Evolutionary conservation across 1,140 invertebrate genomes (phyloP).

Genomic region (Caenorhabditis latens): DNA sequence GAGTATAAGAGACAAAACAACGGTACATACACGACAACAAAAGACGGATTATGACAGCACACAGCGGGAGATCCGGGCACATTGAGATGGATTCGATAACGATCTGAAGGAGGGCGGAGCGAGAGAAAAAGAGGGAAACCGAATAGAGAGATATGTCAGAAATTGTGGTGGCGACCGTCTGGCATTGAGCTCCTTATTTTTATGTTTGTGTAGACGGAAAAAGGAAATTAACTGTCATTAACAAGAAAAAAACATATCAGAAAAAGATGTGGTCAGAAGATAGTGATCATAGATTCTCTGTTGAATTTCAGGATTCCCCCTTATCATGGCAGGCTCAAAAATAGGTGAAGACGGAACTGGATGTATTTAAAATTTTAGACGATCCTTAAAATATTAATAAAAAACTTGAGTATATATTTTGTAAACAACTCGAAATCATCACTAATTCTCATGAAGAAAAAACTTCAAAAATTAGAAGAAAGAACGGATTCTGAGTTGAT

Average conservation of each 20-base stretch:
- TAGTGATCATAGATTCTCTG: too few relatives aligned
- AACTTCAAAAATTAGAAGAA: not conserved
- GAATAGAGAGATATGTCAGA: conserved; percentile 4
- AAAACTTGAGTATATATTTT: too few relatives aligned
- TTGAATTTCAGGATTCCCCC: too few relatives aligned
- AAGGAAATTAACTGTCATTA: not conserved
- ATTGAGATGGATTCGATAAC: conserved; percentile 36
- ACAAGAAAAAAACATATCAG: too few relatives aligned
- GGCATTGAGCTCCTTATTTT: not conserved
- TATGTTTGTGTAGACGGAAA: conserved; percentile 10
- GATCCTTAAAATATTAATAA: too few relatives aligned
- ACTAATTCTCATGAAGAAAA: too few relatives aligned
- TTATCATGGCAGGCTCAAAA: too few relatives aligned
- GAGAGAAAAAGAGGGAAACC: not conserved
- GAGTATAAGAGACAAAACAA: conserved; percentile 17
- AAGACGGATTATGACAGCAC: conserved; percentile 50
- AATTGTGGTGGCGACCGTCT: not conserved
- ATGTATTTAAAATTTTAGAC: too few relatives aligned
- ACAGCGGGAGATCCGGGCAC: conserved; percentile 46
- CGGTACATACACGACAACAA: conserved; percentile 43
- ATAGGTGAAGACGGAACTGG: too few relatives aligned
- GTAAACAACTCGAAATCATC: too few relatives aligned
- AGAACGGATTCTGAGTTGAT: not conserved
- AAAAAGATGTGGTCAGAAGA: not conserved
- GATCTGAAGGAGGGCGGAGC: not conserved